Conservation (phyloP, 1,140 invertebrate species). For the Atta colombica region DNA sequence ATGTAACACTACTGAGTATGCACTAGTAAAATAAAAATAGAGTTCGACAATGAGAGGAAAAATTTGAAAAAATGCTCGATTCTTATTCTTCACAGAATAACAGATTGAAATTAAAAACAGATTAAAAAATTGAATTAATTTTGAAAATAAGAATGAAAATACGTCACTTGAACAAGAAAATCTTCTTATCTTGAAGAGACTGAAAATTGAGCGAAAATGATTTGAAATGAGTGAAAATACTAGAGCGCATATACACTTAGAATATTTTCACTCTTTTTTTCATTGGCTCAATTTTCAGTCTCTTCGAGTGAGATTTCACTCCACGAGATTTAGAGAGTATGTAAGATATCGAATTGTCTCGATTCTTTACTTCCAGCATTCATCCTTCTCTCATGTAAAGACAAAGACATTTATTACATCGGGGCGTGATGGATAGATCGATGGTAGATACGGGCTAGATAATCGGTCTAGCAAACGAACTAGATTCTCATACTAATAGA, state of each 20-base stretch:
- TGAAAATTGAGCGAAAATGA: too few species aligned
- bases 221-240: too few species aligned
- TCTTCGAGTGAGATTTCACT: too few species aligned
- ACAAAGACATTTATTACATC: slow-evolving; percentile 3
- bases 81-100: not conserved
- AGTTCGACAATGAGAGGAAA: not conserved
- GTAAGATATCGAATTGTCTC: not conserved
- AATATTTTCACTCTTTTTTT: too few species aligned
- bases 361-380: slow-evolving; percentile 3
- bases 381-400: not conserved
- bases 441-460: slow-evolving; percentile 19
- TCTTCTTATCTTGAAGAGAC: too few species aligned
- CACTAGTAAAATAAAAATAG: not conserved
- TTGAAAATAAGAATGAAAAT: too few species aligned
- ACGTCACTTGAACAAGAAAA: too few species aligned
- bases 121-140: too few species aligned
- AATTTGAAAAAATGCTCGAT: not conserved
- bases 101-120: too few species aligned
- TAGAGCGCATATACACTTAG: too few species aligned
- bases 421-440: not conserved
- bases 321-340: too few species aligned
- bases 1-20: not conserved
- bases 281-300: too few species aligned
- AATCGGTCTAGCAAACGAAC: slow-evolving; percentile 62
- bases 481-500: slow-evolving; percentile 66